Evolutionary conservation across 2,113 vertebrate genomes (phyloP).

Genomic region (Zosterops pallidus): DNA sequence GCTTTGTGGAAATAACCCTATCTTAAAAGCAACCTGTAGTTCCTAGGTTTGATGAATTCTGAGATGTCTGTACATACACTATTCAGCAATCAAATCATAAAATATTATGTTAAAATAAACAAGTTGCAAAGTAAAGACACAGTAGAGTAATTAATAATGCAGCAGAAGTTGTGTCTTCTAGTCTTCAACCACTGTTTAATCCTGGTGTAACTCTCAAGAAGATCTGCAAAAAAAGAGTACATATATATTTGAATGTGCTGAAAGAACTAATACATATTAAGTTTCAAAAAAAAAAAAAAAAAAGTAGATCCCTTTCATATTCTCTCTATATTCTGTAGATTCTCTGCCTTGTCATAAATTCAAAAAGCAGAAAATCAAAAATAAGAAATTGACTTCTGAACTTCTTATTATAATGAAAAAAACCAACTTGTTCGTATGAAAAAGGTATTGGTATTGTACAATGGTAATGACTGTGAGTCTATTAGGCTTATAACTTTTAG

Average conservation of each 20-base stretch:
- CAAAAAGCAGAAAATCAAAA: not conserved
- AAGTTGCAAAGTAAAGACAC: not conserved
- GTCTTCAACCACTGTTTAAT: not conserved
- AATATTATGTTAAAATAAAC: not conserved
- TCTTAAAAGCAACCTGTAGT: not conserved
- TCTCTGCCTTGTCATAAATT: not conserved
- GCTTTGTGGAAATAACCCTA: not conserved
- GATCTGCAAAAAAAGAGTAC: not conserved
- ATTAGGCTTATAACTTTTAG: slow-evolving; percentile 30
- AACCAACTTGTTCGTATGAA: not conserved
- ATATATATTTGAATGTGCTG: not conserved
- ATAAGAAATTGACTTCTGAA: not conserved
- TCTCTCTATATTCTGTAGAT: not conserved
- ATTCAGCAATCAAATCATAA: not conserved
- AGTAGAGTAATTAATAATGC: not conserved
- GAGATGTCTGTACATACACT: not conserved
- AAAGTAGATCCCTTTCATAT: not conserved
- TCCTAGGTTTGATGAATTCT: not conserved
- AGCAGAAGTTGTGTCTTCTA: not conserved
- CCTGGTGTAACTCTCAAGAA: not conserved
- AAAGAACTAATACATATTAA: not conserved
- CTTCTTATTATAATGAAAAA: not conserved
- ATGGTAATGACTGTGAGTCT: not conserved
- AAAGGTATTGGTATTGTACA: not conserved
- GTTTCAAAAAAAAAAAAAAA: not conserved